phyloP scores from a whole-genome alignment of 53 echinoderm and acorn worm species.

The Crossaster papposus region DNA sequence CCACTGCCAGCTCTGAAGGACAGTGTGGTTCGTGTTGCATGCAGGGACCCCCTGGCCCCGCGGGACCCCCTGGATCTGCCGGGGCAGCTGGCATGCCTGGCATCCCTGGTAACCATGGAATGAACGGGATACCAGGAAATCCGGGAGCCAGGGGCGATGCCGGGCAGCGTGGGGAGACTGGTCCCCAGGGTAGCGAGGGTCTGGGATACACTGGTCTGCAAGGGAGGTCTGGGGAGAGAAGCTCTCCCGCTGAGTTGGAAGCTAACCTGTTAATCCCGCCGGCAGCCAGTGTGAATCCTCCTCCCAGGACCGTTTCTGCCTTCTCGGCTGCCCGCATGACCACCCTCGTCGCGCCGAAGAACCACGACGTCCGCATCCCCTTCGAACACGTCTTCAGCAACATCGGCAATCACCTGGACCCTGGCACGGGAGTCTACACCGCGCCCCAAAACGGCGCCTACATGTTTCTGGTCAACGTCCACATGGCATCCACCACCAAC shows the following conservation, averaged over 20 bases:
- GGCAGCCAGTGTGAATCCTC: not conserved
- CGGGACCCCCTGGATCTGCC: slow-evolving; percentile 72
- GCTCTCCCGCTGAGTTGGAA: slow-evolving; percentile 60
- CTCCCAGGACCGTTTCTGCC: slow-evolving; percentile 1
- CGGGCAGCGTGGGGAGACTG: slow-evolving; percentile 59
- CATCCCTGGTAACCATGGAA: slow-evolving; percentile 74
- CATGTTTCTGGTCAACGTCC: slow-evolving; percentile 83
- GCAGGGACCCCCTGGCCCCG: slow-evolving; percentile 70
- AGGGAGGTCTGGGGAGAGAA: slow-evolving; percentile 74
- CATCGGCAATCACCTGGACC: slow-evolving; percentile 77
- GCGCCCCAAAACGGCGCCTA: slow-evolving; percentile 74
- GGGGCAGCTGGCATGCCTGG: slow-evolving; percentile 84
- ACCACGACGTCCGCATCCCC: slow-evolving; percentile 70
- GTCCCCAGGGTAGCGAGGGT: slow-evolving; percentile 55
- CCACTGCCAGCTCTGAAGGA: slow-evolving; percentile 1
- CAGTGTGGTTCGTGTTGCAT: slow-evolving; percentile 63
- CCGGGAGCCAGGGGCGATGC: slow-evolving; percentile 66
- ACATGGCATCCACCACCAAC: slow-evolving; percentile 89
- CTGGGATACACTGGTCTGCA: slow-evolving; percentile 68
- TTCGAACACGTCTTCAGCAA: slow-evolving; percentile 82
- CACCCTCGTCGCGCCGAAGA: slow-evolving; percentile 68
- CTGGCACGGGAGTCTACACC: slow-evolving; percentile 74
- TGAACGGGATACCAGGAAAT: slow-evolving; percentile 69
- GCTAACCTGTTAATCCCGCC: not conserved
- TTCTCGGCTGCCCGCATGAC: slow-evolving; percentile 82